Evolutionary conservation across 2,113 vertebrate species (phyloP).

Genomic region (Rhabdomys dilectus): DNA sequence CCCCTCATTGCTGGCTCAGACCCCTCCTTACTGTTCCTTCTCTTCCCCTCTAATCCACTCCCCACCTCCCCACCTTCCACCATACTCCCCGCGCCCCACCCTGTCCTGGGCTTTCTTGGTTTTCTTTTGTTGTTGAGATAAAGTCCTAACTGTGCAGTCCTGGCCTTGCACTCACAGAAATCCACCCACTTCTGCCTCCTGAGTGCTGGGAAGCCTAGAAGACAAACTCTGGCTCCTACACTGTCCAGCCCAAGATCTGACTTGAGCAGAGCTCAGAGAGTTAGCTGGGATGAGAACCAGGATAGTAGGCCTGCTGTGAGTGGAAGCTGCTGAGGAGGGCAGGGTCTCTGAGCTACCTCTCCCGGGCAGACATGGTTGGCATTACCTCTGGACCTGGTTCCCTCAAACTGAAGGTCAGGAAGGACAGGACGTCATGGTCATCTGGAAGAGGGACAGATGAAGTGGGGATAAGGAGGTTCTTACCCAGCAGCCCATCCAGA

Average conservation of each 20-base stretch:
- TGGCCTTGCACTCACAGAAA: neutral
- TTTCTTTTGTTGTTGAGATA: neutral
- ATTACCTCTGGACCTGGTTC: constrained; percentile 72
- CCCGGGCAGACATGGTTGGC: neutral
- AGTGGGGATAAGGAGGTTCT: neutral
- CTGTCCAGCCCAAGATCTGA: neutral
- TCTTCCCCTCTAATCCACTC: neutral
- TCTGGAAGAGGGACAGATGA: constrained; percentile 60
- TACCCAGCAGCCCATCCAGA: too few species aligned
- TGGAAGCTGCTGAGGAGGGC: neutral
- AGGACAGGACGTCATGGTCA: constrained; percentile 82
- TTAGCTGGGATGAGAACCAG: neutral
- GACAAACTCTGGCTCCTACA: neutral
- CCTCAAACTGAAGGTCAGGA: constrained; percentile 81
- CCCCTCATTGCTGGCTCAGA: neutral
- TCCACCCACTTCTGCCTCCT: neutral
- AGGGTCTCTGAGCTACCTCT: neutral
- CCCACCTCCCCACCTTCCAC: neutral
- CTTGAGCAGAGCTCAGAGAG: neutral
- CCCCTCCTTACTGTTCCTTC: neutral
- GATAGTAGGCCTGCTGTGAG: neutral
- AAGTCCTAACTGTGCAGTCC: neutral
- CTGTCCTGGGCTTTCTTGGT: neutral
- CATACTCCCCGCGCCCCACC: too few species aligned
- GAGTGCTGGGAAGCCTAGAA: neutral